A percentile compares a stretch with the other conserved stretches of the same genome.
Evolutionary conservation across 2,113 vertebrate species (phyloP).

Genomic region (Pedionomus torquatus): DNA sequence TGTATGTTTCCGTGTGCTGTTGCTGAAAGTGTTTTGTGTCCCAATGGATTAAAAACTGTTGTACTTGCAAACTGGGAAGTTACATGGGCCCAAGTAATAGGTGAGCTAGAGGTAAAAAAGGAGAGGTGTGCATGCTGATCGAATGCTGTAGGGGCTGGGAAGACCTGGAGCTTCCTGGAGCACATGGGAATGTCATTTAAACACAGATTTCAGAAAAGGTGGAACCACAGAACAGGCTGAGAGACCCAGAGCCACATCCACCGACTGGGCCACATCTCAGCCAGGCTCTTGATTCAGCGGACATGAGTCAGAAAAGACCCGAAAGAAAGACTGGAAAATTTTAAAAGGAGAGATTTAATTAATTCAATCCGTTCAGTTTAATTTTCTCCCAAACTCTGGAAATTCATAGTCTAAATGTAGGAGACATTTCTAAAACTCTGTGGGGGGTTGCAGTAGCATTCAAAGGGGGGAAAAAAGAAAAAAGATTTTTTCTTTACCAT

Average conservation of each 20-base stretch:
- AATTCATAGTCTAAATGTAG: neutral
- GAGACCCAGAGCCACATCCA: neutral
- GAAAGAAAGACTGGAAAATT: neutral
- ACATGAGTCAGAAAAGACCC: neutral
- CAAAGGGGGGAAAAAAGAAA: neutral
- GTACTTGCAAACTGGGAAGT: neutral
- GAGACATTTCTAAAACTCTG: neutral
- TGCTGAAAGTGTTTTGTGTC: neutral
- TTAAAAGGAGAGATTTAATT: neutral
- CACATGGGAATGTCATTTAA: accelerated
- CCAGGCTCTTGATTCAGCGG: accelerated
- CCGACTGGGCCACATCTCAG: neutral
- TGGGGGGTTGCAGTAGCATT: neutral
- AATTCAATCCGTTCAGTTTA: neutral
- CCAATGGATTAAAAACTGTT: neutral
- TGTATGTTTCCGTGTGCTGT: neutral
- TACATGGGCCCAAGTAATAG: accelerated
- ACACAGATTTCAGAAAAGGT: neutral
- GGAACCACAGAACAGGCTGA: neutral
- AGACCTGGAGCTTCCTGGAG: neutral
- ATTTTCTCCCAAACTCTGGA: neutral
- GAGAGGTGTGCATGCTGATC: neutral
- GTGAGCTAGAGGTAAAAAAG: neutral
- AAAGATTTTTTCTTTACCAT: neutral
- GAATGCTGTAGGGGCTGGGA: accelerated